Percentiles rank a stretch among this genome's conserved stretches.
Evolutionary conservation across 2,113 vertebrate genomes (phyloP).

Genomic region (Paramormyrops kingsleyae): DNA sequence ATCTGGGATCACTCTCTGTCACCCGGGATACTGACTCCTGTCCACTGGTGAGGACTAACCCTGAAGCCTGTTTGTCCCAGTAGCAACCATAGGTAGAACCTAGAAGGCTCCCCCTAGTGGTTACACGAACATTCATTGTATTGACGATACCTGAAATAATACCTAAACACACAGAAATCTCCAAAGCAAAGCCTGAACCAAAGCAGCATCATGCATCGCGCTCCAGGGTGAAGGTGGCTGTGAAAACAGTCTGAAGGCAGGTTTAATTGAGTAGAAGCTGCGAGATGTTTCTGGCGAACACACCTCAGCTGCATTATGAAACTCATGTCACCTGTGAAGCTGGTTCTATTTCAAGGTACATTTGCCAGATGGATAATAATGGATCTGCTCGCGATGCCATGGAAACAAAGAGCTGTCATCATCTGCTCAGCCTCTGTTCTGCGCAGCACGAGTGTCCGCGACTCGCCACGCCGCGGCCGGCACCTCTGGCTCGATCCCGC

Average conservation of each 20-base stretch:
- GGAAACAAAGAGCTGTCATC: neutral
- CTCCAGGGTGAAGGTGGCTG: neutral
- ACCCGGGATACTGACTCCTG: neutral
- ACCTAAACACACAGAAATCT: neutral
- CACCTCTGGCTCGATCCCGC: neutral
- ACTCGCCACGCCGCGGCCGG: neutral
- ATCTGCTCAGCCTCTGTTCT: neutral
- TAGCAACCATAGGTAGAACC: neutral
- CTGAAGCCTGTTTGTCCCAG: neutral
- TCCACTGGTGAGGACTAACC: neutral
- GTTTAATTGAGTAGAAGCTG: slow-evolving; percentile 1
- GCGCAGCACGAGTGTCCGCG: neutral
- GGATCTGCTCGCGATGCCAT: neutral
- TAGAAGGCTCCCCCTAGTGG: neutral
- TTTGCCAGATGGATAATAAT: slow-evolving; percentile 19
- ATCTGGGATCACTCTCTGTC: neutral
- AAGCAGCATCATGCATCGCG: neutral
- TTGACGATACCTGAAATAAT: neutral
- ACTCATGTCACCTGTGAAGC: slow-evolving; percentile 5
- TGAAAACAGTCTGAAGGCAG: neutral
- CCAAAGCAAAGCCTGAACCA: neutral
- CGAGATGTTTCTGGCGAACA: neutral
- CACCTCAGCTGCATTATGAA: neutral
- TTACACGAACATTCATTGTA: neutral
- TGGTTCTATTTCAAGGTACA: slow-evolving; percentile 22